Evolutionary conservation across 2,797 vertebrate species (phyloP).

Genomic region (Chaunax sp.): DNA sequence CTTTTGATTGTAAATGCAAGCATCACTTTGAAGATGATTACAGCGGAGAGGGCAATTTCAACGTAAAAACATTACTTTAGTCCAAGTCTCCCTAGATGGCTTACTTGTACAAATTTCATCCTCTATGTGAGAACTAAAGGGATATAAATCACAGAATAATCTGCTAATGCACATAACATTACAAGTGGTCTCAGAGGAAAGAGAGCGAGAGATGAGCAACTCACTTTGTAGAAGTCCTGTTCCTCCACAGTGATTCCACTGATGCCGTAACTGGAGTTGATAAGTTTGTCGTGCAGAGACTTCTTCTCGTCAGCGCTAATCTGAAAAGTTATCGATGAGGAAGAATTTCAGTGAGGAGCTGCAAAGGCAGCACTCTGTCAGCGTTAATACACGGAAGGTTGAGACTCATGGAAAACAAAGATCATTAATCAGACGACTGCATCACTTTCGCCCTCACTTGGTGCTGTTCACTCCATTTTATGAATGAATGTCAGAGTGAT

Average conservation of each 20-base stretch:
- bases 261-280: slow-evolving; percentile 81
- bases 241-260: slow-evolving; percentile 72
- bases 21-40: slow-evolving; percentile 5
- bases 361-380: slow-evolving; percentile 23
- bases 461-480: not conserved
- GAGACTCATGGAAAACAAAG: slow-evolving; percentile 13
- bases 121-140: not conserved
- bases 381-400: slow-evolving; percentile 15
- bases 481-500: not conserved
- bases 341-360: slow-evolving; percentile 31
- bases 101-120: not conserved
- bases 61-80: not conserved
- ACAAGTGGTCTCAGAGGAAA: too few relatives aligned
- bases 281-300: slow-evolving; percentile 81
- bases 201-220: slow-evolving; percentile 31
- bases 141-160: not conserved
- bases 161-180: too few relatives aligned
- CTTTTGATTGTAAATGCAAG: not conserved
- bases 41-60: too few relatives aligned
- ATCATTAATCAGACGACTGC: slow-evolving; percentile 15
- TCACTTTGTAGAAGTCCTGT: slow-evolving; percentile 92
- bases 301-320: slow-evolving; percentile 84
- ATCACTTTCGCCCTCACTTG: not conserved
- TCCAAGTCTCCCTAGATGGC: not conserved
- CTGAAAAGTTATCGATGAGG: slow-evolving; percentile 77